phyloP scores from a whole-genome alignment of 64 coral and sea anemone genomes.

The Pachyseris speciosa region DNA sequence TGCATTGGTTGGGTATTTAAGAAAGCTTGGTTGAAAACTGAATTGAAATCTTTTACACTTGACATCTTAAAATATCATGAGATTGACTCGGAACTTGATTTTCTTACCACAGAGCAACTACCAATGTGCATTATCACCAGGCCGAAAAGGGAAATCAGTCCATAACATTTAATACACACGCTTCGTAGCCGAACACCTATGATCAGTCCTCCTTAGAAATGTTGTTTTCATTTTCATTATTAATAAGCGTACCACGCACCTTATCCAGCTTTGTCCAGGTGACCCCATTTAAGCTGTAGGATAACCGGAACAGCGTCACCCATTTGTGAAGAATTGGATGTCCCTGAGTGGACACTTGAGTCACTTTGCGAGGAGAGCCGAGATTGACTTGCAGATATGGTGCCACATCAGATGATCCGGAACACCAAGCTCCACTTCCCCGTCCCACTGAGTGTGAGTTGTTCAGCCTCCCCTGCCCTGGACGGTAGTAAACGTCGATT shows the following conservation, averaged over 20 bases:
- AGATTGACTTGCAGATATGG: slow-evolving; percentile 82
- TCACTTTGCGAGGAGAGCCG: slow-evolving; percentile 30
- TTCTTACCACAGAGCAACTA: no score
- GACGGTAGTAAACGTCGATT: slow-evolving; percentile 31
- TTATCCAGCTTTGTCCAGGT: slow-evolving; percentile 49
- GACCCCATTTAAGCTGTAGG: slow-evolving; percentile 58
- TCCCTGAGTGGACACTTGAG: slow-evolving; percentile 77
- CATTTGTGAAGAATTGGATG: slow-evolving; percentile 58
- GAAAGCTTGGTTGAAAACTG: no score
- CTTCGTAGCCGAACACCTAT: no score
- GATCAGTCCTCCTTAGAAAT: no score
- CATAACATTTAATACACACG: no score
- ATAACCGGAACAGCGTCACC: slow-evolving; percentile 43
- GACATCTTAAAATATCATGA: no score
- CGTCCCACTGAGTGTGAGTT: slow-evolving; percentile 49
- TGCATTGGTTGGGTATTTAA: not conserved
- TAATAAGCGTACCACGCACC: not conserved
- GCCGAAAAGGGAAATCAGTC: no score
- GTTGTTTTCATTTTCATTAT: not conserved
- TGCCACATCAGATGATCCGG: slow-evolving; percentile 33
- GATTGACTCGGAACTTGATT: no score
- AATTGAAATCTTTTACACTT: no score
- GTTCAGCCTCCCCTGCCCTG: slow-evolving; percentile 70
- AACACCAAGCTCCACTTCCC: slow-evolving; percentile 79
- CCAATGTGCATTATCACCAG: no score